Percentiles rank a stretch among this genome's conserved stretches.
phyloP scores from a whole-genome alignment of 2,113 vertebrate genomes.

The Echinops telfairi region DNA sequence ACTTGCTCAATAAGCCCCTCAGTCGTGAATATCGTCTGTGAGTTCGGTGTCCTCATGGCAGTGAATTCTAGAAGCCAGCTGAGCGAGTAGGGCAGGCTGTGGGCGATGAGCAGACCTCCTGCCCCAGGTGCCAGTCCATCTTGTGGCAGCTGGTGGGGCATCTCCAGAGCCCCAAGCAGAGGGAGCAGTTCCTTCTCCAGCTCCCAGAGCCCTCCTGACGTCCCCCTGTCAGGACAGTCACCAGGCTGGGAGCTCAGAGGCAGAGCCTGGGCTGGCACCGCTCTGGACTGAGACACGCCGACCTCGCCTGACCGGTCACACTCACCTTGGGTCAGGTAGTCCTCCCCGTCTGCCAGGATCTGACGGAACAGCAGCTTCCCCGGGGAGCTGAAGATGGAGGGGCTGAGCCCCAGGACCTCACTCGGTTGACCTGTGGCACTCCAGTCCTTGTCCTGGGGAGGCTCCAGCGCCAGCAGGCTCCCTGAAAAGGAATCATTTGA shows the following conservation, averaged over 20 bases:
- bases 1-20: too few relatives aligned
- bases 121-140: background rate
- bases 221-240: background rate
- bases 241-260: background rate
- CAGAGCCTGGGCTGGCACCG: background rate
- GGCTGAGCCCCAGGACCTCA: constrained; percentile 83
- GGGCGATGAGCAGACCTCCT: background rate
- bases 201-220: background rate
- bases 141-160: background rate
- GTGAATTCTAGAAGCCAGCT: too few relatives aligned
- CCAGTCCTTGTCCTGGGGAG: constrained; percentile 29
- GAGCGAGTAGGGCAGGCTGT: too few relatives aligned
- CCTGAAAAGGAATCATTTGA: constrained; percentile 63
- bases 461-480: constrained; percentile 47
- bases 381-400: constrained; percentile 86
- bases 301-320: background rate
- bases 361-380: constrained; percentile 75
- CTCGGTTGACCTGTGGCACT: background rate
- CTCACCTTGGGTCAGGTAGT: constrained; percentile 85
- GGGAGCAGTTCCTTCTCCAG: background rate
- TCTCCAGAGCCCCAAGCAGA: background rate
- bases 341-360: constrained; percentile 77
- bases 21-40: too few relatives aligned
- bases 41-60: too few relatives aligned
- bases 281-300: background rate